phyloP scores from a whole-genome alignment of 2,113 vertebrate species.

The Eptesicus fuscus region DNA sequence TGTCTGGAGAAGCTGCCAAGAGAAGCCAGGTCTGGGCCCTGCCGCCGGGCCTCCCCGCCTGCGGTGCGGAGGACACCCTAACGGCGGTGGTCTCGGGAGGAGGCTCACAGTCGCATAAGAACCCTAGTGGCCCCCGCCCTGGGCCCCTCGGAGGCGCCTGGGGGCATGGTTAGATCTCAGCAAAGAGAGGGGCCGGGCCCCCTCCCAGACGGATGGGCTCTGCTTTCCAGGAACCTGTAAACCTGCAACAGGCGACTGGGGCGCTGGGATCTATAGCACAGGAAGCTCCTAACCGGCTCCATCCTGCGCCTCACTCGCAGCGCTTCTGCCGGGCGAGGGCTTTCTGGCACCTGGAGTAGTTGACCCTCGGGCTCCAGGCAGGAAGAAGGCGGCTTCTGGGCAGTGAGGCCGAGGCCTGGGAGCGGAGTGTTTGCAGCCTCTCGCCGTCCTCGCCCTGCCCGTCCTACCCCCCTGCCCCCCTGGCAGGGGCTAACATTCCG shows the following conservation, averaged over 20 bases:
- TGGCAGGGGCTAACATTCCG: background rate
- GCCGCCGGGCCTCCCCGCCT: fast-evolving
- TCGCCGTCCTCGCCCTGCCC: background rate
- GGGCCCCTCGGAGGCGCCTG: fast-evolving
- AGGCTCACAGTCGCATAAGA: background rate
- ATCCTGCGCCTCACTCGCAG: fast-evolving
- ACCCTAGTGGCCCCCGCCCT: background rate
- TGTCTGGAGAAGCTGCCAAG: background rate
- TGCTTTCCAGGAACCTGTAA: background rate
- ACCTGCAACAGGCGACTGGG: background rate
- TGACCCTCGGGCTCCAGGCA: fast-evolving
- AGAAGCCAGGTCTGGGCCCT: background rate
- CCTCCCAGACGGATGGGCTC: background rate
- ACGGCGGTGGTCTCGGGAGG: fast-evolving
- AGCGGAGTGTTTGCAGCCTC: background rate
- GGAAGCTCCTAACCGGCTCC: background rate
- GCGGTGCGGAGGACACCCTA: fast-evolving
- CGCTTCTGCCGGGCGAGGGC: background rate
- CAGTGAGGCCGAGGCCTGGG: background rate
- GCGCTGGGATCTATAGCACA: background rate
- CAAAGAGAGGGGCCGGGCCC: background rate
- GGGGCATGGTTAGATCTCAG: background rate
- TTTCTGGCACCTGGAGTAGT: background rate
- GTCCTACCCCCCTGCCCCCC: fast-evolving
- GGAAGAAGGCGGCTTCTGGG: background rate